Base-by-base conservation (phyloP, 2,113 vertebrate species). In the Ageneiosus marmoratus region DNA sequence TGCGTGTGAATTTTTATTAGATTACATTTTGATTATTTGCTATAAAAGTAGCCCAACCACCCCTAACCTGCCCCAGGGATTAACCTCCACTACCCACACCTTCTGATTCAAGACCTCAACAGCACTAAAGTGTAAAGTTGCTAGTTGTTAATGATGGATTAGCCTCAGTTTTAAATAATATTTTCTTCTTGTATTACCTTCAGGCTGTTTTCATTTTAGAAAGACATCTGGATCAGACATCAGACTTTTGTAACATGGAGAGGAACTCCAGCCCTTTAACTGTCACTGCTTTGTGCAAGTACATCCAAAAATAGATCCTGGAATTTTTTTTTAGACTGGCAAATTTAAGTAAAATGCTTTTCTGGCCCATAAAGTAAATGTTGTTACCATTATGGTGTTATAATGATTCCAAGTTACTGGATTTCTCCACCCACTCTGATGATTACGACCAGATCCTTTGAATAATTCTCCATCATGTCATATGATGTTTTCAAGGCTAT, bases 351-450 rank as follows among this genome's bases (percentile, higher is more conserved):
- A 3, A 53, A 81, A 56, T 41, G 63, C 53, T 48, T 73, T 81
- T 41, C 63, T 20, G 67, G 53, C 58, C 80, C n/a, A 37, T 56
- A 60, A 73, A 81, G 67, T 51, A 81, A 81, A 81, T 81, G 67
- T 60, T 73, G 37, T 67, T 73, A 81, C 53, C 27, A 73, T 81
- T 81, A 81, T 10, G 22, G 15, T 78, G 55, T 78, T 55, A 44
- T 8, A 60, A 7, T 58, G 24, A 78, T 60, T 78, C 76, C 32
- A 41, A 78, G 24, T 78, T 78, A 78, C 56, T 27, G 51, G 76
- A 60, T 78, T 60, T 78, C 55, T 78, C 56, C 76, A 60, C 55
- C 55, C 76, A 60, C 22, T 60, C 76, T 46, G 24, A 44, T 60
- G 76, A 78, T 60, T 60, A 41, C 11, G 12, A 50, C 60, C 58